Evolutionary conservation across 1,140 invertebrate genomes (phyloP).

Genomic region (Maconellicoccus hirsutus): DNA sequence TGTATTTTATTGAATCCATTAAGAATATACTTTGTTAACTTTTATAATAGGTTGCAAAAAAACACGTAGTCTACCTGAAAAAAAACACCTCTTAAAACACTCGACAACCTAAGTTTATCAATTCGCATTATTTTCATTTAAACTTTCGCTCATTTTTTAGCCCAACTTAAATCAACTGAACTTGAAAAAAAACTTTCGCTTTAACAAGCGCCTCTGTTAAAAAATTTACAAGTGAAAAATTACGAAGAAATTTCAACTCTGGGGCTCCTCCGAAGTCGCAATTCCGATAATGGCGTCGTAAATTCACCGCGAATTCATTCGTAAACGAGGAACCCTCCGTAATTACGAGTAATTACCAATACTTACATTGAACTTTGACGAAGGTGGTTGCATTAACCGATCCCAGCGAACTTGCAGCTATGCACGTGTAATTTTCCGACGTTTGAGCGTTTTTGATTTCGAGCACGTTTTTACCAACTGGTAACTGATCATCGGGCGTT

Average conservation of each 20-base stretch:
- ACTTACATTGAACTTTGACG: constrained; percentile 92
- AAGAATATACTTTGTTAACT: neutral
- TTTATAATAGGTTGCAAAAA: neutral
- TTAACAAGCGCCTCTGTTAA: too few species aligned
- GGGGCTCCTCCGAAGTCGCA: too few species aligned
- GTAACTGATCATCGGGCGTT: constrained; percentile 72
- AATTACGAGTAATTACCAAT: too few species aligned
- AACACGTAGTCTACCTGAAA: neutral
- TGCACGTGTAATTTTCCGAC: constrained; percentile 92
- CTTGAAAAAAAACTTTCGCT: too few species aligned
- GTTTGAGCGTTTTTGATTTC: constrained; percentile 74
- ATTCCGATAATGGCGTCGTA: too few species aligned
- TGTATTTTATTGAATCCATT: constrained; percentile 6
- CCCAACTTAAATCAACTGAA: too few species aligned
- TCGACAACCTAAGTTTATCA: neutral
- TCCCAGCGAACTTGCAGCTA: constrained; percentile 85
- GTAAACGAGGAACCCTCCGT: too few species aligned
- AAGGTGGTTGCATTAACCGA: constrained; percentile 73
- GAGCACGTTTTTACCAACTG: constrained; percentile 74
- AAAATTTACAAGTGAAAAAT: too few species aligned
- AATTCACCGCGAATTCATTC: too few species aligned
- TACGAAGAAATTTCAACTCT: too few species aligned
- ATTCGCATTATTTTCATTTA: neutral
- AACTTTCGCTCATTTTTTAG: neutral
- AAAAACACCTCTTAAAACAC: constrained; percentile 3